Percentiles rank a stretch among this genome's conserved stretches.
phyloP scores from a whole-genome alignment of 2,113 vertebrate genomes.

The Carlito syrichta region DNA sequence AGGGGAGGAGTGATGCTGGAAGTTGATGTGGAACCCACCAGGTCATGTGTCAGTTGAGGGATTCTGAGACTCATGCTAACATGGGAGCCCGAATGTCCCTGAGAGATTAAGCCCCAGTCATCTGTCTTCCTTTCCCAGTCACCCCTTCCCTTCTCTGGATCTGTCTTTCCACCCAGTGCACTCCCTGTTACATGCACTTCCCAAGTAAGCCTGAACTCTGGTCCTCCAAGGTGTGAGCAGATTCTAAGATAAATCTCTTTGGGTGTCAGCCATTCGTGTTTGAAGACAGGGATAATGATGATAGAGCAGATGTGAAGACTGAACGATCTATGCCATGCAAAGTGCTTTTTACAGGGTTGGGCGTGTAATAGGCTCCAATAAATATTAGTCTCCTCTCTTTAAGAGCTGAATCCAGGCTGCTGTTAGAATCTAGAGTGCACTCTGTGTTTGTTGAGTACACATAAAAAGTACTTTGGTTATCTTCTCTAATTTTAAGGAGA shows the following conservation, averaged over 20 bases:
- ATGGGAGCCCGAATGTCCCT: not conserved
- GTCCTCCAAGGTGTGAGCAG: too few species aligned
- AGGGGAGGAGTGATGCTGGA: too few species aligned
- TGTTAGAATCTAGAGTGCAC: not conserved
- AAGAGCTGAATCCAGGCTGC: not conserved
- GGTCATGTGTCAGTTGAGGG: not conserved
- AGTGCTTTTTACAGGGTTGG: not conserved
- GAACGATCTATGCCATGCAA: fast-evolving
- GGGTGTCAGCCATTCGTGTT: too few species aligned
- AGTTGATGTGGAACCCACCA: too few species aligned
- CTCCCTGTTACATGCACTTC: too few species aligned
- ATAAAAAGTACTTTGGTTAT: not conserved
- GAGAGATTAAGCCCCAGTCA: not conserved
- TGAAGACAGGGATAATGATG: too few species aligned
- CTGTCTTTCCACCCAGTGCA: too few species aligned
- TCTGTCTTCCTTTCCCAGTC: not conserved
- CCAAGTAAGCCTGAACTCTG: too few species aligned
- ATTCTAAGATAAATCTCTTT: too few species aligned
- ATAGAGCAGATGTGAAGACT: fast-evolving
- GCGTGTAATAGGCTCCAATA: fast-evolving
- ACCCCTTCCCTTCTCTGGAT: not conserved
- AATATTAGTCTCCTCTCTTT: fast-evolving
- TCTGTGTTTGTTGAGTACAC: fast-evolving
- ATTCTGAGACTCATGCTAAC: not conserved
- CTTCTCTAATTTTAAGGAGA: not conserved